These are phyloP conservation scores for Montipora cactus DNA, from an alignment of 64 coral and sea anemone genomes.

Conservation along the genomic window DNA sequence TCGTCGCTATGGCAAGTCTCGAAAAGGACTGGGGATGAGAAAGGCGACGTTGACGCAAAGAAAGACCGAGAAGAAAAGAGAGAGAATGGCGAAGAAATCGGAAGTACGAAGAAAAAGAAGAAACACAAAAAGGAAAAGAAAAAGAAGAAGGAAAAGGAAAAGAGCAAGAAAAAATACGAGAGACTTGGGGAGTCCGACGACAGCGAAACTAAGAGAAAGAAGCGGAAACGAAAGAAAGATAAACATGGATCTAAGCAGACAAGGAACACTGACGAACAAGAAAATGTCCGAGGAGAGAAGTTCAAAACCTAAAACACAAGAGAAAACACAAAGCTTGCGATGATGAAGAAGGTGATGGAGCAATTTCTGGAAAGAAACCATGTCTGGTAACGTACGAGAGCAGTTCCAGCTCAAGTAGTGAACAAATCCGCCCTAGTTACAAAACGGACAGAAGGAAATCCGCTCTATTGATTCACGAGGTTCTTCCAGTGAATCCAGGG, in stretches of 20 bases:
- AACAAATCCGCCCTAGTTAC: not conserved
- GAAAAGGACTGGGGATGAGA: constrained; percentile 44
- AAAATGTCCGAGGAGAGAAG: not conserved
- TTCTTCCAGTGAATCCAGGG: not conserved
- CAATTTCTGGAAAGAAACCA: not conserved
- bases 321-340: not conserved
- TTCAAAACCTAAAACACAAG: constrained; percentile 24
- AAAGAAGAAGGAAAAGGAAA: constrained; percentile 8
- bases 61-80: constrained; percentile 15
- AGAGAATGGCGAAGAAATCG: not conserved
- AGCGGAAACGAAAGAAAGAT: constrained; percentile 78
- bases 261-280: constrained; percentile 3
- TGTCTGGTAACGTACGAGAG: not conserved
- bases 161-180: constrained; percentile 18
- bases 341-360: not conserved
- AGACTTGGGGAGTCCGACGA: constrained; percentile 12
- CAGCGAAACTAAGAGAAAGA: constrained; percentile 36
- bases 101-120: constrained; percentile 64
- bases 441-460: not conserved
- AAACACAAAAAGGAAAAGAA: constrained; percentile 71
- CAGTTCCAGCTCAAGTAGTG: constrained; percentile 19
- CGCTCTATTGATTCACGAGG: not conserved
- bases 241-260: constrained; percentile 2
- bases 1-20: constrained; percentile 61
- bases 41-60: not conserved